These are phyloP conservation scores for Cheirogaleus medius DNA, from an alignment of 2,113 vertebrate species.

Conservation along the genomic window DNA sequence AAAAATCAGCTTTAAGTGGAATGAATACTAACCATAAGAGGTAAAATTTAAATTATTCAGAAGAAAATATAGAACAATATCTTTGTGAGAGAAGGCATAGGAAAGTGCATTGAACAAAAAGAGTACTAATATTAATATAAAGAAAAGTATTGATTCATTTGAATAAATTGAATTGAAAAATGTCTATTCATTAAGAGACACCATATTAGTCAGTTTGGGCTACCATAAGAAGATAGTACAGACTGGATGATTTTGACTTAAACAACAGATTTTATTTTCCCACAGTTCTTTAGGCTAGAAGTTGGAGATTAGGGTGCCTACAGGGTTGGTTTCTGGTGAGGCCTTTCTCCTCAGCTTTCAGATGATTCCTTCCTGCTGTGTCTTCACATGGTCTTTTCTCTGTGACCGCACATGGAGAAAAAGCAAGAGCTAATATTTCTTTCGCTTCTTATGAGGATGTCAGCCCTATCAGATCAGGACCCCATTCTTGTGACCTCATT, in stretches of 20 bases:
- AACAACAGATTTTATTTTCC: background rate
- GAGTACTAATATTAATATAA: background rate
- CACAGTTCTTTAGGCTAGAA: background rate
- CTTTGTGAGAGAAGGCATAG: background rate
- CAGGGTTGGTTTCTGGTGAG: background rate
- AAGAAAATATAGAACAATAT: background rate
- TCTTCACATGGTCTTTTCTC: background rate
- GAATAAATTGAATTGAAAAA: background rate
- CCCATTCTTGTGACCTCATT: background rate
- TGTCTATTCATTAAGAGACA: background rate
- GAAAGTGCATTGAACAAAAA: background rate
- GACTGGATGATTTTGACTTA: background rate
- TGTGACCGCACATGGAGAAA: background rate
- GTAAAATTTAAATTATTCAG: background rate
- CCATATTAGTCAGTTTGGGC: background rate
- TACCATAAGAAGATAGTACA: background rate
- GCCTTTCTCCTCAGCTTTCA: background rate
- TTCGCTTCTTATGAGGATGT: background rate
- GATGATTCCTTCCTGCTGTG: background rate
- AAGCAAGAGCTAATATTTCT: background rate
- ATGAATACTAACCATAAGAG: slow-evolving; percentile 5
- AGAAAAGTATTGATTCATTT: background rate
- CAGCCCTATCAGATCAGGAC: background rate
- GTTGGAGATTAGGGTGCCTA: background rate
- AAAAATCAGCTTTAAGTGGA: background rate